These are phyloP conservation scores for Halocaridina rubra DNA, from an alignment of 2,888 invertebrate species.

Conservation along the genomic window DNA sequence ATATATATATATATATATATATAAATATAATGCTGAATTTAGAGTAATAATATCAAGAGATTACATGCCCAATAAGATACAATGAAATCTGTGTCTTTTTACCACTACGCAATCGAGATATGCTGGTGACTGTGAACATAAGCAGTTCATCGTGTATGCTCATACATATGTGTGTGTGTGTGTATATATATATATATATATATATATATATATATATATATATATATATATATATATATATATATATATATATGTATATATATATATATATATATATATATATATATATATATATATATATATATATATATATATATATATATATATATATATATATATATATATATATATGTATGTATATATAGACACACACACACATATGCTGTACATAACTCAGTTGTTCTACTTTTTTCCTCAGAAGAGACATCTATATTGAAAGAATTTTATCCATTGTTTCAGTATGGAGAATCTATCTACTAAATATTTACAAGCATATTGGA, in stretches of 20 bases:
- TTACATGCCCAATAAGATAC: too few species aligned
- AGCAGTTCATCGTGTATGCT: background rate
- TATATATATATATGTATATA: background rate
- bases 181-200: conserved; percentile 13
- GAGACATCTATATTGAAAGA: too few species aligned
- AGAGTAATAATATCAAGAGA: too few species aligned
- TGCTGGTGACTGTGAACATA: background rate
- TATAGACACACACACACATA: background rate
- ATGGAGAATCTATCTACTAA: too few species aligned
- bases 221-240: background rate
- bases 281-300: background rate
- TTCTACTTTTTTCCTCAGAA: too few species aligned
- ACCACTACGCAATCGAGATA: too few species aligned
- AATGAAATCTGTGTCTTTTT: too few species aligned
- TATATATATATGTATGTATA: background rate
- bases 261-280: background rate
- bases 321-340: background rate
- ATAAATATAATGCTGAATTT: too few species aligned
- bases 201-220: background rate
- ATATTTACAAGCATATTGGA: background rate
- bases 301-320: background rate
- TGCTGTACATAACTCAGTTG: background rate
- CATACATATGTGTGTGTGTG: background rate
- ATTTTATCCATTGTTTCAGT: too few species aligned
- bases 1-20: too few species aligned